These are phyloP conservation scores for Eptesicus fuscus DNA, from an alignment of 2,113 vertebrate species.

Conservation along the genomic window DNA sequence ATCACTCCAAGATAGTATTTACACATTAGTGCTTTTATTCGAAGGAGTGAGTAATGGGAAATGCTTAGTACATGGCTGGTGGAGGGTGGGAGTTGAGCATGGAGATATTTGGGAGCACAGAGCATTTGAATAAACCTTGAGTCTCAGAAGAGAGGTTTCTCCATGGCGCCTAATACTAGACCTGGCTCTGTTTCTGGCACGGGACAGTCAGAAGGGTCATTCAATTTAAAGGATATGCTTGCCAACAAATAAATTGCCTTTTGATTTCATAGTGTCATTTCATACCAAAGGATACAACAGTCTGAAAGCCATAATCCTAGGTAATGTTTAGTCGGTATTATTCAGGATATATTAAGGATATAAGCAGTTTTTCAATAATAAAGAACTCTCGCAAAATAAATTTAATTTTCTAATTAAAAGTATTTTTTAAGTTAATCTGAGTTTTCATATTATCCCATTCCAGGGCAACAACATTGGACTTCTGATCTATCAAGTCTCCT, in stretches of 20 bases:
- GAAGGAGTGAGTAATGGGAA: neutral
- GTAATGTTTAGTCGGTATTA: neutral
- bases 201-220: neutral
- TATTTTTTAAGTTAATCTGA: neutral
- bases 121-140: neutral
- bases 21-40: neutral
- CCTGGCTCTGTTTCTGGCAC: neutral
- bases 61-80: neutral
- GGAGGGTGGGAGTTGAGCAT: neutral
- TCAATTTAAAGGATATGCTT: neutral
- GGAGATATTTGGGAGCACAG: neutral
- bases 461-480: neutral
- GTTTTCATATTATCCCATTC: neutral
- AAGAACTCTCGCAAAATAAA: neutral
- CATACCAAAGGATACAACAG: neutral
- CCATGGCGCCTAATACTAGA: neutral
- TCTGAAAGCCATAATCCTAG: neutral
- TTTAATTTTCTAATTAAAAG: neutral
- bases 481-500: neutral
- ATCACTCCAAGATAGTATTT: conserved; percentile 1
- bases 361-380: neutral
- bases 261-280: neutral
- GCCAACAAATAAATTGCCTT: neutral
- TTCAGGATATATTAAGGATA: neutral
- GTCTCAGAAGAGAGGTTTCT: neutral